Conservation (phyloP, 2,113 vertebrate species). For the Callithrix jacchus region DNA sequence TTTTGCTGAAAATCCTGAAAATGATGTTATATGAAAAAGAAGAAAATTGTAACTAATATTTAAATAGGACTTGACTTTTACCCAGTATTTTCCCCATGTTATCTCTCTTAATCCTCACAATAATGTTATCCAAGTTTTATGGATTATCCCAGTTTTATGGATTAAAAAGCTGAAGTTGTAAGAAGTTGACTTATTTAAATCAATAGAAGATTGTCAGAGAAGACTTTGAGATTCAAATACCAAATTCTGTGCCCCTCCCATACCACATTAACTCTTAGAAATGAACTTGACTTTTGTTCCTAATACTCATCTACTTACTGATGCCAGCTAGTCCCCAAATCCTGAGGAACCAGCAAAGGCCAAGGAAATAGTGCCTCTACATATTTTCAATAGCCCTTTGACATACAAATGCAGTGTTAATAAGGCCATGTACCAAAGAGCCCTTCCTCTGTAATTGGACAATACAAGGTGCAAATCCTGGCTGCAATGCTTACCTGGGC, state of each 20-base stretch:
- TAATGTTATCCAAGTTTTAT: slow-evolving; percentile 16
- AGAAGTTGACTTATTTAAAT: background rate
- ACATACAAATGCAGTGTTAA: background rate
- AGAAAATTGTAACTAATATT: slow-evolving; percentile 7
- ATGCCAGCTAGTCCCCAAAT: background rate
- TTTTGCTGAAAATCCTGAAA: slow-evolving; percentile 27
- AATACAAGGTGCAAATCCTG: background rate
- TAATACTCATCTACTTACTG: background rate
- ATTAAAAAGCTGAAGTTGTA: background rate
- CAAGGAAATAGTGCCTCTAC: background rate
- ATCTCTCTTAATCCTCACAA: slow-evolving; percentile 7
- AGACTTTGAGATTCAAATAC: background rate
- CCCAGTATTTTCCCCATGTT: background rate
- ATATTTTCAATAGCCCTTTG: background rate
- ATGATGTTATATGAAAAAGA: background rate
- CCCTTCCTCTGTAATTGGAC: background rate
- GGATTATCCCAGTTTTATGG: slow-evolving; percentile 10
- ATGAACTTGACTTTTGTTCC: slow-evolving; percentile 23
- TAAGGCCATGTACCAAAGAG: background rate
- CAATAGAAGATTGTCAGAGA: background rate
- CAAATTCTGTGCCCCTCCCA: background rate
- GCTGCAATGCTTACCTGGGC: background rate
- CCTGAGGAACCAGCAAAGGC: background rate
- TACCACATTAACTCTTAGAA: background rate
- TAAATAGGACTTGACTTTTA: background rate